Evolutionary conservation across 2,888 invertebrate genomes (phyloP).

Genomic region (Brenthis hecate): DNA sequence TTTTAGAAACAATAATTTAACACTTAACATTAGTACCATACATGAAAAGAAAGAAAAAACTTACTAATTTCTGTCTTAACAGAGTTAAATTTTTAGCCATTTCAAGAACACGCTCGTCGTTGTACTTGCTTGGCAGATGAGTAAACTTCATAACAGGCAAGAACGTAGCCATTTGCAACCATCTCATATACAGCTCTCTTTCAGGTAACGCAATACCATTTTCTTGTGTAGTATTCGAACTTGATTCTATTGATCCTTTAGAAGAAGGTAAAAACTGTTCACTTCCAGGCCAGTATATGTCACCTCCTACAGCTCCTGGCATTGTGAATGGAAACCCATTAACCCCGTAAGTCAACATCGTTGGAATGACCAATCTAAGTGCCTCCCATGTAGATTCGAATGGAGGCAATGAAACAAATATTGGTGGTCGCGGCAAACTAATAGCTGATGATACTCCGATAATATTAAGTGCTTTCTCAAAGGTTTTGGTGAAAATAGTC

Average conservation of each 20-base stretch:
- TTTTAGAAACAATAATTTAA: no score
- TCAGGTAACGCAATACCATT: constrained; percentile 84
- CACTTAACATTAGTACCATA: no score
- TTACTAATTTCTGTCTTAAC: constrained; percentile 88
- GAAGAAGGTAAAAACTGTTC: constrained; percentile 80
- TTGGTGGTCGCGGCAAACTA: constrained; percentile 90
- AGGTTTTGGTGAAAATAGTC: constrained; percentile 85
- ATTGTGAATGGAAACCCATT: constrained; percentile 96
- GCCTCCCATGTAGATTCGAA: constrained; percentile 95
- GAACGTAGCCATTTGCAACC: constrained; percentile 95
- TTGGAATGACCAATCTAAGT: constrained; percentile 90
- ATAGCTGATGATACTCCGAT: constrained; percentile 93
- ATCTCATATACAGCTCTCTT: constrained; percentile 92
- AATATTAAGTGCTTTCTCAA: constrained; percentile 84
- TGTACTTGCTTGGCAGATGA: constrained; percentile 93
- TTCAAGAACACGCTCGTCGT: constrained; percentile 88
- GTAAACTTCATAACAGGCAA: constrained; percentile 96
- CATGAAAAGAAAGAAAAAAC: constrained; percentile 38
- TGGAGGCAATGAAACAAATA: constrained; percentile 92
- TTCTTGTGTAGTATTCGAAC: constrained; percentile 58
- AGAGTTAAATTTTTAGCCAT: constrained; percentile 89
- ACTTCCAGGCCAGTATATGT: constrained; percentile 85
- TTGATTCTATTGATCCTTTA: constrained; percentile 67
- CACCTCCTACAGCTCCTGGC: constrained; percentile 97
- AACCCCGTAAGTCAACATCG: constrained; percentile 92